Percentiles rank a stretch among this genome's conserved stretches.
Evolutionary conservation across 2,797 vertebrate genomes (phyloP).

Genomic region (Sus cebifrons): DNA sequence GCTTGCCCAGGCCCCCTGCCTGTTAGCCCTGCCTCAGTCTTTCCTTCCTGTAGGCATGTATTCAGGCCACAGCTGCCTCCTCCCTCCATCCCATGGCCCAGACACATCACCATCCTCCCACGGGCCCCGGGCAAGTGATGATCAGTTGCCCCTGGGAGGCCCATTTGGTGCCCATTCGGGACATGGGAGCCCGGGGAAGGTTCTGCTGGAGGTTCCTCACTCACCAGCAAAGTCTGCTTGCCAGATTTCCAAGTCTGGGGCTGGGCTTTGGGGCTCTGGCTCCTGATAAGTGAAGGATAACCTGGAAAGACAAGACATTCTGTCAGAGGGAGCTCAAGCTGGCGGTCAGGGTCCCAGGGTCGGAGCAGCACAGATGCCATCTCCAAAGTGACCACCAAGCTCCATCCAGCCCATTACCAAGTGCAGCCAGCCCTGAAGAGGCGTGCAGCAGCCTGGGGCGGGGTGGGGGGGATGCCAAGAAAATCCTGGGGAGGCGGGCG

Average conservation of each 20-base stretch:
- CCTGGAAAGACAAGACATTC: conserved; percentile 87
- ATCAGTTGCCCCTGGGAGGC: not conserved
- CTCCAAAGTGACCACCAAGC: conserved; percentile 32
- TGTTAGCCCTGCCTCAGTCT: not conserved
- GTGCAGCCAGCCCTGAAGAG: conserved; percentile 69
- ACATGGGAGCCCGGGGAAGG: not conserved
- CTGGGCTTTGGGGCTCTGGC: conserved; percentile 90
- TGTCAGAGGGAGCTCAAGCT: not conserved
- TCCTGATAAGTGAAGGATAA: conserved; percentile 92
- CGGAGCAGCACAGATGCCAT: not conserved
- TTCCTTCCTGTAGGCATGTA: not conserved
- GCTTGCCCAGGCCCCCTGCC: not conserved
- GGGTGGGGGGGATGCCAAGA: fast-evolving
- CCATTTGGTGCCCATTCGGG: not conserved
- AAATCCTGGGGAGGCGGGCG: not conserved
- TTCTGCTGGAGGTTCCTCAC: conserved; percentile 54
- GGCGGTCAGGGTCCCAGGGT: not conserved
- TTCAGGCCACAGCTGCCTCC: not conserved
- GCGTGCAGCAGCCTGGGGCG: not conserved
- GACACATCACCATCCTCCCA: not conserved
- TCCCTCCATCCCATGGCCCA: not conserved
- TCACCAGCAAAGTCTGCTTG: conserved; percentile 92
- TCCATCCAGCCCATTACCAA: conserved; percentile 68
- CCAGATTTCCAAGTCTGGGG: conserved; percentile 93
- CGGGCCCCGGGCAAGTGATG: not conserved